phyloP scores from a whole-genome alignment of 1,140 invertebrate species.

The Anadara kagoshimensis region DNA sequence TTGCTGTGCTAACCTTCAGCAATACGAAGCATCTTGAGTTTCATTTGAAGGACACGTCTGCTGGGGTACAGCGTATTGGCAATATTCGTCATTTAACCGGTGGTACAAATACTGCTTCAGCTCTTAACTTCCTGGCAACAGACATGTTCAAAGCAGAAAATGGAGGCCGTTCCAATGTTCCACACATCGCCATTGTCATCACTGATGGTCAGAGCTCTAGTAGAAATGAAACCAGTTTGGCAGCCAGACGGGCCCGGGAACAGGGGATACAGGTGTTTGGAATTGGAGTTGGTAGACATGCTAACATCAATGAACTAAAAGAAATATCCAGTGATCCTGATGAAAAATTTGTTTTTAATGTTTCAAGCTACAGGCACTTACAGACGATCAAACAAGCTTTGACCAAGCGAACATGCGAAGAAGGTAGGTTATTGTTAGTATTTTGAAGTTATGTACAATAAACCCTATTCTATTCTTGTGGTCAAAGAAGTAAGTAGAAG shows the following conservation, averaged over 20 bases:
- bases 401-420: slow-evolving; percentile 41
- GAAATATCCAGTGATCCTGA: slow-evolving; percentile 48
- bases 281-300: slow-evolving; percentile 51
- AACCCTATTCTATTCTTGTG: not conserved
- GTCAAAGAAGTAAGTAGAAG: not conserved
- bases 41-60: slow-evolving; percentile 20
- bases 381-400: slow-evolving; percentile 42
- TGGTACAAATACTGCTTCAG: slow-evolving; percentile 53
- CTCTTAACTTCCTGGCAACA: slow-evolving; percentile 36
- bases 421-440: slow-evolving; percentile 42
- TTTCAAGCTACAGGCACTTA: slow-evolving; percentile 46
- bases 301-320: slow-evolving; percentile 43
- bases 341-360: slow-evolving; percentile 47
- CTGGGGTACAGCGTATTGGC: slow-evolving; percentile 34
- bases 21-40: slow-evolving; percentile 40
- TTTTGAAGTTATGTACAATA: not conserved
- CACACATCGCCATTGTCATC: slow-evolving; percentile 52
- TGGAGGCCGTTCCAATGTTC: slow-evolving; percentile 42
- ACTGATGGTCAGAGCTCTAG: slow-evolving; percentile 59
- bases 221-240: slow-evolving; percentile 12
- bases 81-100: slow-evolving; percentile 39
- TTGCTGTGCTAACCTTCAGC: slow-evolving; percentile 54
- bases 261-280: slow-evolving; percentile 47
- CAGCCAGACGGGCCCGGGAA: slow-evolving; percentile 4
- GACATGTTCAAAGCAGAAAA: slow-evolving; percentile 39